Evolutionary conservation across 30 jellyfish, hydroid and myxozoan genomes (phyloP), one percentile per base, ranked within the genome.

Genomic region (Hydractinia symbiolongicarpus): DNA sequence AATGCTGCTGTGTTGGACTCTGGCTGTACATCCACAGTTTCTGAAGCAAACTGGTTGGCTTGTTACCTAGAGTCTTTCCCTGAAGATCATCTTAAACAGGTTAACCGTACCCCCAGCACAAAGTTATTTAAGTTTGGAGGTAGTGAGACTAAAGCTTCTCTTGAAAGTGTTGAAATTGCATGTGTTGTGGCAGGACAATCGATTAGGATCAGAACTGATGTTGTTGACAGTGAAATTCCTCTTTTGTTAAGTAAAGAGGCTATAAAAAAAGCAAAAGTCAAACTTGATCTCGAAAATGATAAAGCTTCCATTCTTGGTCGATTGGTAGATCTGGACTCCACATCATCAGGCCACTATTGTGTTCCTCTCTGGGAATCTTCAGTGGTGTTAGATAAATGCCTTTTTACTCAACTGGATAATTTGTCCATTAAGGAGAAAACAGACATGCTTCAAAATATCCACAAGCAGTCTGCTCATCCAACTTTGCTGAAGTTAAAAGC

Each of bases 81-180:
- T 30, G 44, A 30, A 30, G 44, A 30, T 30, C 44, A 30, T 1
- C 44, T 30, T 0, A 30, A 30, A 30, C 44, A 30, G 17, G 17
- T 11, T 1, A 58, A 16, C 69, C 69, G 69, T 16, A 58, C 19
- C 15, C 15, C 69, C 15, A 16, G 17, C 15, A 58, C 69, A 13
- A 58, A 13, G 19, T 58, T 58, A 52, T 82, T 82, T 81, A 82
- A 73, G 19, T 82, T 82, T 82, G 90, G 90, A 55, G 70, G 54
- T 74, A 70, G 90, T n/a, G 86, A 60, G 50, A n/a, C 86, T 57
- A 76, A 55, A 17, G 49, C 4, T 19, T 73, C 88, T 9, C 50
- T 51, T 40, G 9, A 21, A 50, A 55, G 70, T 68, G 90, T 72
- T 56, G 17, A 55, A 14, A 16, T 82, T 54, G 88, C 90, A 50